Conservation (phyloP, 2,888 invertebrate species). For the Mechanitis messenoides region DNA sequence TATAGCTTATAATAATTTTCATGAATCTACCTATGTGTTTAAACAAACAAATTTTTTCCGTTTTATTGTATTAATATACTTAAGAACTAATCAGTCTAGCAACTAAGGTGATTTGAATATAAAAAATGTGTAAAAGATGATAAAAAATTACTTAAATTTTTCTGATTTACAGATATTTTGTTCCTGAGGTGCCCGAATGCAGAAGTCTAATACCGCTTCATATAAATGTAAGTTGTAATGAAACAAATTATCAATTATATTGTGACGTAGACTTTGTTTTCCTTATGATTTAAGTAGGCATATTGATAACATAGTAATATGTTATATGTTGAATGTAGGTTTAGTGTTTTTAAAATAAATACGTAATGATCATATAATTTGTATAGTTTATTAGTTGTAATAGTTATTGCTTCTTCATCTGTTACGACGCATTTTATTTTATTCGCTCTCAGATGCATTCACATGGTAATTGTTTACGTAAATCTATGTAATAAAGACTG, state of each 20-base stretch:
- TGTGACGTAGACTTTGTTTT: too few relatives aligned
- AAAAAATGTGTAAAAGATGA: too few relatives aligned
- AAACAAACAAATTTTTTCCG: too few relatives aligned
- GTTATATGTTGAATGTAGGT: conserved; percentile 6
- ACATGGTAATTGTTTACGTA: background rate
- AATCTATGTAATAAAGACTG: background rate
- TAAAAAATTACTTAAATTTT: too few relatives aligned
- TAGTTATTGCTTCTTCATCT: conserved; percentile 12
- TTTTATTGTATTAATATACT: too few relatives aligned
- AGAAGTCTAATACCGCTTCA: conserved; percentile 43
- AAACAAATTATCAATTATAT: background rate
- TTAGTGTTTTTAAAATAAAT: background rate
- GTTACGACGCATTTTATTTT: conserved; percentile 1
- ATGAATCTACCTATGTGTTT: too few relatives aligned
- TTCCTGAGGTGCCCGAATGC: conserved; percentile 36
- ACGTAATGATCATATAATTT: conserved; percentile 11
- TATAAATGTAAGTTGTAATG: conserved; percentile 58
- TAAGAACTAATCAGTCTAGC: too few relatives aligned
- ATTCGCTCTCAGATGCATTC: conserved; percentile 2
- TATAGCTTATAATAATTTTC: too few relatives aligned
- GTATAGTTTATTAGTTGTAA: conserved; percentile 9
- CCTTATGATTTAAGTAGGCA: too few relatives aligned
- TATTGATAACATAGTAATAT: too few relatives aligned
- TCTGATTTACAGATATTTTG: conserved; percentile 45
- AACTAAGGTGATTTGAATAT: too few relatives aligned